Base-by-base conservation (phyloP, 2,888 invertebrate genomes). In the Synergus itoensis region DNA sequence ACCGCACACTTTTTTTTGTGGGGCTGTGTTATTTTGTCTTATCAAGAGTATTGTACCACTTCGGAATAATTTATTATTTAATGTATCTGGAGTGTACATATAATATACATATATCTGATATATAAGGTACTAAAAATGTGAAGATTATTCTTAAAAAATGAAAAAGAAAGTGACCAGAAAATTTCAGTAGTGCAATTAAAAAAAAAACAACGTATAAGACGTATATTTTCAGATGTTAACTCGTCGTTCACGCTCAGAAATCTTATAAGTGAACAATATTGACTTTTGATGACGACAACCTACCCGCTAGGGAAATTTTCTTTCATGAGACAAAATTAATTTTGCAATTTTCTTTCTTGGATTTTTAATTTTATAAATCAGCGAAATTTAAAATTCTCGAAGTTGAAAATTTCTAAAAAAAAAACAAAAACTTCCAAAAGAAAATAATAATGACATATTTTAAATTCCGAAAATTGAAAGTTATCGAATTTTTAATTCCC, bases 201-300 rank as follows among this genome's bases (percentile, higher is more conserved):
- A 48, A 14, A 48, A 48, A 28, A 69, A 69, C 69, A 48, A 69
- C 48, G 45, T 40, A 8, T 45, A 28, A 28, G 2, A 28, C 28
- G 28, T 28, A 28, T 28, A 28, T 28, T 69, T 48, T 12, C 1
- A 69, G 45, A 28, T 48, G 45, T 48, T 69, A 69, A 69, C 28
- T 45, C 69, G 4, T 48, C 69, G 45, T 28, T 69, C 69, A 45
- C 45, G 48, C 69, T 11, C 28, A 48, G 45, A 69, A 45, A 5
- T 69, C 69, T 28, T 69, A 69, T 21, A 69, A 69, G 21, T 69
- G 45, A 69, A 69, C 45, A 48, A 69, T 69, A 69, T 69, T 69
- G 69, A 69, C 69, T 69, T 69, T 48, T 21, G 69, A 28, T 69
- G 45, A 14, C 69, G 69, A 69, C 69, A 69, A 48, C 48, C 8